Evolutionary conservation across 2,888 invertebrate genomes (phyloP), one percentile per base, ranked within the genome.

Genomic region (Eupithecia vulgata): DNA sequence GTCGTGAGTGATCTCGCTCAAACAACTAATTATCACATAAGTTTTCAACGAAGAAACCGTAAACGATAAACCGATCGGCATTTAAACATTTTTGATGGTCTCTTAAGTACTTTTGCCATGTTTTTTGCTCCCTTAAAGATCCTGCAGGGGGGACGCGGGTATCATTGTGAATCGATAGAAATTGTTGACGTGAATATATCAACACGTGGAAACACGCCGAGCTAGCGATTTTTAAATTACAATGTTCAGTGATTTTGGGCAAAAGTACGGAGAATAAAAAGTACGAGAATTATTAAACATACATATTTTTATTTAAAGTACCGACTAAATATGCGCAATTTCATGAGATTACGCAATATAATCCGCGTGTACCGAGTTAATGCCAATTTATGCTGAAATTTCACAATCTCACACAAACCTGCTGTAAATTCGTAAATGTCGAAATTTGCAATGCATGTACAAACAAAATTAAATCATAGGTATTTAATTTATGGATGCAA

Each of bases 361-460:
- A 61, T 61, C 34, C 59, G 30, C 34, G 61, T 61, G 34, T 17
- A 61, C 34, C 17, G 7, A 61, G 52, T 52, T 52, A 52, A 52
- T 25, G 25, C 57, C 61, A 61, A 34, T 61, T 61, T 30, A 61
- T 34, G 57, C 13, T 25, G 21, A 57, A 61, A 61, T 61, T 61
- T 34, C 34, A 61, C 34, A 61, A 61, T 8, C 3, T 34, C 34
- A 34, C 61, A 61, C 30, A 61, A 34, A 34, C 7, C 61, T 34
- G 34, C 17, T 34, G 61, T 34, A 34, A 61, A 30, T 61, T 57
- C 25, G 57, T 25, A 5, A 25, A 5, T 57, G 52, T 21, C 0
- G 52, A 52, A 52, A 52, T 52, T 21, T 52, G 52, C 52, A 21
- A 52, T 1, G 57, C 57, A 57, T 25, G 57, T 13, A 10, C 59